phyloP scores from a whole-genome alignment of 1,140 invertebrate species.

The Penaeus vannamei region DNA sequence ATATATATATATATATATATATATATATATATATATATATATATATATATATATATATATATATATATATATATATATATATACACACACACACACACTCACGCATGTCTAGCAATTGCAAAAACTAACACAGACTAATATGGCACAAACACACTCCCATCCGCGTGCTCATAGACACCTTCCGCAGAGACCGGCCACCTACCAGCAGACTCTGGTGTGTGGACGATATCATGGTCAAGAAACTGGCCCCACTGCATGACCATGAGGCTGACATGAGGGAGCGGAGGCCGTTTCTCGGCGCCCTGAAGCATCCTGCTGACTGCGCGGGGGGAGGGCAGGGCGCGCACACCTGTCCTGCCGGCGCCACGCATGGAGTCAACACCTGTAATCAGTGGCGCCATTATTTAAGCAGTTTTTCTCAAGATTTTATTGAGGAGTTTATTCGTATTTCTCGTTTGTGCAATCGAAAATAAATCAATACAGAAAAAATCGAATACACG shows the following conservation, averaged over 20 bases:
- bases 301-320: slow-evolving; percentile 19
- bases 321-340: slow-evolving; percentile 8
- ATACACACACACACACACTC: too few relatives aligned
- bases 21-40: too few relatives aligned
- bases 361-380: slow-evolving; percentile 37
- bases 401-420: not conserved
- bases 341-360: not conserved
- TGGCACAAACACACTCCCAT: not conserved
- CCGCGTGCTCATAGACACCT: not conserved
- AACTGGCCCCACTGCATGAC: slow-evolving; percentile 58
- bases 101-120: too few relatives aligned
- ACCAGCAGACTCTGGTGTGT: slow-evolving; percentile 46
- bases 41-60: too few relatives aligned
- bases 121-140: not conserved
- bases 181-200: not conserved
- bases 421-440: too few relatives aligned
- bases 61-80: too few relatives aligned
- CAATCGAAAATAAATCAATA: too few relatives aligned
- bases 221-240: slow-evolving; percentile 46
- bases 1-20: too few relatives aligned
- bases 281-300: not conserved
- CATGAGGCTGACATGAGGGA: not conserved
- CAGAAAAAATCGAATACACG: too few relatives aligned
- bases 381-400: slow-evolving; percentile 1
- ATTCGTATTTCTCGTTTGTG: too few relatives aligned